These are phyloP conservation scores for Acronicta psi DNA, from an alignment of 2,888 invertebrate genomes.

Conservation along the genomic window DNA sequence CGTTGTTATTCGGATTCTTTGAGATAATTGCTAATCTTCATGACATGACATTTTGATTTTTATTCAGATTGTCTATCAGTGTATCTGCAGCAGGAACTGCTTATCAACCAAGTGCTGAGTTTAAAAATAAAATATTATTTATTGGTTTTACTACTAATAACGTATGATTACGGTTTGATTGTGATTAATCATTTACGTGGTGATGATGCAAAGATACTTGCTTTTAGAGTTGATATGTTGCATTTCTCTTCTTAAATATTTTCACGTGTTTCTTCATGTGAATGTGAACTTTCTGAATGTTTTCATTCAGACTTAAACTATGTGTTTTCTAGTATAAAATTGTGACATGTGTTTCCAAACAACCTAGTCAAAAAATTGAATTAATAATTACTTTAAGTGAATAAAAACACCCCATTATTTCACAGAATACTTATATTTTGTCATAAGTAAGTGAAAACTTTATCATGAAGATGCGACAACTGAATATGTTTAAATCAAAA, in stretches of 20 bases:
- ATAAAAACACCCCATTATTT: too few species aligned
- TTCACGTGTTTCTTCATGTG: too few species aligned
- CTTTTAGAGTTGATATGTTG: slow-evolving; percentile 49
- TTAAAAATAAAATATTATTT: slow-evolving; percentile 38
- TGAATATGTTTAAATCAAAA: too few species aligned
- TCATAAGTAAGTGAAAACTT: too few species aligned
- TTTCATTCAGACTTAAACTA: too few species aligned
- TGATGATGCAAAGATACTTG: slow-evolving; percentile 30
- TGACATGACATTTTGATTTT: background rate
- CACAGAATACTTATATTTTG: too few species aligned
- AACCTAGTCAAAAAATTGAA: too few species aligned
- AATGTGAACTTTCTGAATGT: too few species aligned
- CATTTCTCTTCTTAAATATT: slow-evolving; percentile 10
- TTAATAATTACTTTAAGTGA: too few species aligned
- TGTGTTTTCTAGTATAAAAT: too few species aligned
- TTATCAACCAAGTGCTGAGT: slow-evolving; percentile 30
- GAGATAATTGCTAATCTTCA: background rate
- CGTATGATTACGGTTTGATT: slow-evolving; percentile 40
- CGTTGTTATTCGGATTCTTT: background rate
- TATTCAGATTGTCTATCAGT: background rate
- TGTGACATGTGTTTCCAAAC: too few species aligned
- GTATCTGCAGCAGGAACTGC: slow-evolving; percentile 15
- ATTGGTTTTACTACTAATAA: slow-evolving; percentile 38
- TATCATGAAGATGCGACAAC: too few species aligned
- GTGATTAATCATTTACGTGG: slow-evolving; percentile 35